Conservation (phyloP, 23 tunicate genomes). For the Aplidium turbinatum region DNA sequence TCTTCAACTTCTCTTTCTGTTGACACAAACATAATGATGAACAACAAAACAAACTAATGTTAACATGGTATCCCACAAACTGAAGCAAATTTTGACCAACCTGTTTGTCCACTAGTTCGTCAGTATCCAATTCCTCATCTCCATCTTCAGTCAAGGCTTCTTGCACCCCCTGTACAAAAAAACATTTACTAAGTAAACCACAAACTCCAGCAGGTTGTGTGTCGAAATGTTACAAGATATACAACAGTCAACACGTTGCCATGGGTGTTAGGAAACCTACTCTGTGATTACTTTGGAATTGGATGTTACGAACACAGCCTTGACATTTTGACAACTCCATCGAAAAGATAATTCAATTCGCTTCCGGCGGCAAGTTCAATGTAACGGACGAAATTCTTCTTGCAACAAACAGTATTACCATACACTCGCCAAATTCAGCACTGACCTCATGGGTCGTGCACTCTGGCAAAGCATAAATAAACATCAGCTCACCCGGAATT, state of each 20-base stretch:
- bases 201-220: background rate
- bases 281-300: no score
- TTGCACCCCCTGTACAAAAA: constrained; percentile 59
- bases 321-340: no score
- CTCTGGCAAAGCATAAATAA: background rate
- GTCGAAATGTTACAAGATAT: no score
- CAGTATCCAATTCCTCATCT: constrained; percentile 67
- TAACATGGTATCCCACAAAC: background rate
- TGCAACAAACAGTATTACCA: no score
- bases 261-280: no score
- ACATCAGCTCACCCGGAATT: constrained; percentile 49
- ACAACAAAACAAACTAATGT: background rate
- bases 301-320: no score
- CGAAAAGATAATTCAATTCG: no score
- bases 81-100: constrained; percentile 21
- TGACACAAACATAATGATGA: background rate
- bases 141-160: constrained; percentile 55
- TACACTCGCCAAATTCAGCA: no score
- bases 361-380: no score
- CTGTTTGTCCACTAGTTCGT: constrained; percentile 66
- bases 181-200: background rate
- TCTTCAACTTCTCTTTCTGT: constrained; percentile 72
- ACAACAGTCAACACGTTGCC: no score
- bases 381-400: no score
- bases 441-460: no score